A percentile compares a stretch with the other conserved stretches of the same genome.
Conservation (phyloP, 2,113 vertebrate species). For the Tautogolabrus adspersus region DNA sequence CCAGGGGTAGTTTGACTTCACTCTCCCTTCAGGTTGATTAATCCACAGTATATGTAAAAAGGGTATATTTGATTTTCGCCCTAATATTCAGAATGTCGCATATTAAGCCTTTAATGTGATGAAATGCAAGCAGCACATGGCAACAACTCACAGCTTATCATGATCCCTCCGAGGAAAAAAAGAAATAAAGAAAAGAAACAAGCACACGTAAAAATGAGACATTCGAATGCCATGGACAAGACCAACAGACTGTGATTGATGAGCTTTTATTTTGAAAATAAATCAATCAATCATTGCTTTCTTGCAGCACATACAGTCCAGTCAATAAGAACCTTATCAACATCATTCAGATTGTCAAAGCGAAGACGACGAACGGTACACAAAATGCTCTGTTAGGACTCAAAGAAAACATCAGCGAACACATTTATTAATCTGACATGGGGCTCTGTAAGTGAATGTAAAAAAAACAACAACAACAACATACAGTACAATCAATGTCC, state of each 20-base stretch:
- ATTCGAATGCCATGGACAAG: constrained; percentile 68
- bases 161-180: constrained; percentile 16
- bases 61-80: too few species aligned
- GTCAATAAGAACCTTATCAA: constrained; percentile 43
- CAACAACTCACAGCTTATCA: constrained; percentile 10
- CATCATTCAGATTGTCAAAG: constrained; percentile 50
- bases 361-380: constrained; percentile 53
- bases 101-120: constrained; percentile 18
- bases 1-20: too few species aligned
- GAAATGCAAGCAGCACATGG: constrained; percentile 22
- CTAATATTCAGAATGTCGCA: too few species aligned
- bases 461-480: constrained; percentile 26
- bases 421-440: constrained; percentile 50
- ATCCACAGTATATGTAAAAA: too few species aligned
- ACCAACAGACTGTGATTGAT: constrained; percentile 74
- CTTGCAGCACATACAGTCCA: constrained; percentile 59
- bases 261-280: constrained; percentile 81
- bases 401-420: constrained; percentile 34
- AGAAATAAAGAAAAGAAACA: constrained; percentile 27
- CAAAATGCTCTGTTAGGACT: constrained; percentile 16
- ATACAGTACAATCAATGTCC: constrained; percentile 51
- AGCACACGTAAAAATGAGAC: constrained; percentile 63
- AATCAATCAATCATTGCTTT: constrained; percentile 54
- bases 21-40: too few species aligned
- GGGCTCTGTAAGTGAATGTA: constrained; percentile 21